Evolutionary conservation across 2,888 invertebrate species (phyloP).

Genomic region (Lasius fuliginosus): DNA sequence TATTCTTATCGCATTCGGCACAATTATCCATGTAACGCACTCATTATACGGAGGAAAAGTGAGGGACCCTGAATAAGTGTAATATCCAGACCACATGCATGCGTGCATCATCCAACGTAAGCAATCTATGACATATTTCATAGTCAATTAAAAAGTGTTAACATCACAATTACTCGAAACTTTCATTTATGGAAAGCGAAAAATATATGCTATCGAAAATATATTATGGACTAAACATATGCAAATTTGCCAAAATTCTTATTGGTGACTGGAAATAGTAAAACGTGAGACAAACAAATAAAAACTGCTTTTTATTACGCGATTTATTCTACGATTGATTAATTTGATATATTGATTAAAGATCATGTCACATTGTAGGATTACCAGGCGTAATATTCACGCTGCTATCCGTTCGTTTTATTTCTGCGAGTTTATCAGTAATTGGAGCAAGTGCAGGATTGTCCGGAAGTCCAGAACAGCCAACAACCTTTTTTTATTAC

Average conservation of each 20-base stretch:
- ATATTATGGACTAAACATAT: not conserved
- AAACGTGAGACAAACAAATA: not conserved
- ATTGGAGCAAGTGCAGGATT: constrained; percentile 75
- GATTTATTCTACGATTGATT: not conserved
- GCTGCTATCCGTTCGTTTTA: constrained; percentile 66
- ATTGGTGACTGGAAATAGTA: not conserved
- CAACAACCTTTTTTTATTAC: constrained; percentile 73
- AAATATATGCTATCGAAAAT: not conserved
- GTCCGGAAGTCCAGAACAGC: constrained; percentile 75
- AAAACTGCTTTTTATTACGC: not conserved
- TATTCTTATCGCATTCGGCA: constrained; percentile 76
- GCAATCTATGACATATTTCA: constrained; percentile 63
- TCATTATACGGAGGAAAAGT: constrained; percentile 77
- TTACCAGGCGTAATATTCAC: constrained; percentile 73
- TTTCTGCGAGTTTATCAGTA: constrained; percentile 71
- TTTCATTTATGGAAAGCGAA: not conserved
- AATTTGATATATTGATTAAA: constrained; percentile 15
- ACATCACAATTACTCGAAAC: not conserved
- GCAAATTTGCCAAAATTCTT: not conserved
- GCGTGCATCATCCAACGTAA: constrained; percentile 75
- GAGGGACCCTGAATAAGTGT: constrained; percentile 79
- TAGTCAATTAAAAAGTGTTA: constrained; percentile 6
- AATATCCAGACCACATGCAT: constrained; percentile 75
- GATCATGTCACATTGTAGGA: not conserved
- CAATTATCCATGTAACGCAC: constrained; percentile 80